These are phyloP conservation scores for Scatophagus argus DNA, from an alignment of 2,113 vertebrate species.

Conservation along the genomic window DNA sequence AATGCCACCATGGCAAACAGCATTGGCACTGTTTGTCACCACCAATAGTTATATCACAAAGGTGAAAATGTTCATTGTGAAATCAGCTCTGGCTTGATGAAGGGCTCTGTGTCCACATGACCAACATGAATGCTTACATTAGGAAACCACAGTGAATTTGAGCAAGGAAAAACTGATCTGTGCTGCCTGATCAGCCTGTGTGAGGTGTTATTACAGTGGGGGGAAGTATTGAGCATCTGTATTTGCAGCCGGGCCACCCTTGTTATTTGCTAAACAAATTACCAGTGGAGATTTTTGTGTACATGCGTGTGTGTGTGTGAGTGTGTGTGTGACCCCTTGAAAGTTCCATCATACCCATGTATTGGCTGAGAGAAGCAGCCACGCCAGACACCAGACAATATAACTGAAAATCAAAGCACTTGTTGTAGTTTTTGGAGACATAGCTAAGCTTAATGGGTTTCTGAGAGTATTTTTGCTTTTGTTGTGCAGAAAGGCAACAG, in stretches of 20 bases:
- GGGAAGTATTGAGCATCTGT: conserved; percentile 21
- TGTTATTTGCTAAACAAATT: conserved; percentile 84
- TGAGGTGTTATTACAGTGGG: conserved; percentile 31
- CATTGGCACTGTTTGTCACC: not conserved
- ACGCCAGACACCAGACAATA: conserved; percentile 54
- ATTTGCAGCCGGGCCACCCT: conserved; percentile 46
- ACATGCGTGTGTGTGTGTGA: conserved; percentile 29
- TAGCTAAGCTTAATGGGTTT: conserved; percentile 3
- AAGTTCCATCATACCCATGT: conserved; percentile 27
- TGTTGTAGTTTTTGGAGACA: conserved; percentile 3
- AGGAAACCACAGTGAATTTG: not conserved
- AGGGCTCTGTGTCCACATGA: conserved; percentile 6
- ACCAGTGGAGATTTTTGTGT: conserved; percentile 50
- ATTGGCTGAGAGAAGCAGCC: conserved; percentile 49
- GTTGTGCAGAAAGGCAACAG: conserved; percentile 3
- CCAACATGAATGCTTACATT: not conserved
- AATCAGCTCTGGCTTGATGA: not conserved
- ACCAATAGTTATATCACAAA: not conserved
- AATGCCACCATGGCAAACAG: not conserved
- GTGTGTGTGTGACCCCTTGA: conserved; percentile 33
- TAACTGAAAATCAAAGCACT: conserved; percentile 54
- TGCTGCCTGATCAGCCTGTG: not conserved
- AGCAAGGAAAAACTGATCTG: not conserved
- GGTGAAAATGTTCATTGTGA: not conserved
- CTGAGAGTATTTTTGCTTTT: conserved; percentile 11